Base-by-base conservation (phyloP, 2,888 invertebrate genomes). In the Argynnis bischoffii region DNA sequence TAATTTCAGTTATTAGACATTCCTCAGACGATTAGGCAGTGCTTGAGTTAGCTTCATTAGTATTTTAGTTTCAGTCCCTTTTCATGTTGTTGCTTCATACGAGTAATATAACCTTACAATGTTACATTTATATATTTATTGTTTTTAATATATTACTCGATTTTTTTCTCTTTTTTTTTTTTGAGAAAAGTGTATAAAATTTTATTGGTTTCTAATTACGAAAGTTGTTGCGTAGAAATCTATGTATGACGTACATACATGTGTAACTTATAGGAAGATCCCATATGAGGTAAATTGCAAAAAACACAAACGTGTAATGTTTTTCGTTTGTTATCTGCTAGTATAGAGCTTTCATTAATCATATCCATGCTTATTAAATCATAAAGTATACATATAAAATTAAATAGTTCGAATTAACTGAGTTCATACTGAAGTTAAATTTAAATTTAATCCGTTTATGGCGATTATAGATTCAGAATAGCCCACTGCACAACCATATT, bases 371-470 rank as follows among this genome's bases (percentile, higher is more conserved):
- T 41, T 41, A 41, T 41, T 41, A 35, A 35, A 35, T 35, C 35
- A 35, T 35, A 35, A 35, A 35, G 35, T 35, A 35, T 35, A 35
- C 35, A 35, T 11, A 11, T 8, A 35, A 35, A 35, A 35, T 35
- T 11, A 11, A 26, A 48, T n/a, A 59, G 46, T 26, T 48, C 2
- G 5, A 26, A 26, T 13, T 13, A 16, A 59, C n/a, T 1, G 80
- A 80, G 83, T 86, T 84, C 79, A 83, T 81, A 82, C 81, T 81
- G 78, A 77, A 81, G 79, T 79, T 77, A 83, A 80, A 89, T 89
- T 88, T 89, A 87, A 89, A 89, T 89, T 86, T 87, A 88, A 87
- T 86, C 88, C 86, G 86, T 88, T 89, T 88, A 87, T 84, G 82
- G 81, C 76, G 85, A 87, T 88, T 87, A 88, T 85, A 84, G 86